phyloP scores from a whole-genome alignment of 2,797 vertebrate genomes.

The Stomatorhinus walkeri region DNA sequence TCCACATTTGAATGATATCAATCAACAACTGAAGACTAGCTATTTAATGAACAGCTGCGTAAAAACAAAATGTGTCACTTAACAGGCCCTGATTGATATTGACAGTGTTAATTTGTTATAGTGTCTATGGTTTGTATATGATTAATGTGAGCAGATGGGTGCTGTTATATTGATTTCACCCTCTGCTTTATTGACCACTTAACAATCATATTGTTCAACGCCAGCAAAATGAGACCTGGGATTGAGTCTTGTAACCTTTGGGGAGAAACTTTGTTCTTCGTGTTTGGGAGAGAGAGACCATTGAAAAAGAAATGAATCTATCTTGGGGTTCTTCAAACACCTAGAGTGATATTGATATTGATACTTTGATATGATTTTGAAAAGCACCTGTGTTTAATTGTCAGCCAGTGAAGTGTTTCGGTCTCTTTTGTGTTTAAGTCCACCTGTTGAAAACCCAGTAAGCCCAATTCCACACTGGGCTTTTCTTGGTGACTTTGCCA shows the following conservation, averaged over 20 bases:
- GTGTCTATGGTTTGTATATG: not conserved
- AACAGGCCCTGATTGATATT: not conserved
- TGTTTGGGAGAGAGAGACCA: not conserved
- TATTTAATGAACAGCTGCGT: conserved; percentile 2
- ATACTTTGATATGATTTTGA: not conserved
- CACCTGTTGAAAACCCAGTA: not conserved
- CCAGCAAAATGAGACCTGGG: not conserved
- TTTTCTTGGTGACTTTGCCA: not conserved
- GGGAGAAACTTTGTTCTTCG: not conserved
- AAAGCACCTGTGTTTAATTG: not conserved
- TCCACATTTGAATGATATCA: not conserved
- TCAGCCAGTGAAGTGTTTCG: not conserved
- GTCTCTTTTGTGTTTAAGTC: not conserved
- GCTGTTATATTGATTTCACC: conserved; percentile 10
- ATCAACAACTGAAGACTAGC: not conserved
- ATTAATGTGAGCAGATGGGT: conserved; percentile 11
- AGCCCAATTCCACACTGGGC: not conserved
- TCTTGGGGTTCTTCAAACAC: not conserved
- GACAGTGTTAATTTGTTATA: not conserved
- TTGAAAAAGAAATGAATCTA: not conserved
- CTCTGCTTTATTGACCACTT: conserved; percentile 10
- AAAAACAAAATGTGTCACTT: conserved; percentile 10
- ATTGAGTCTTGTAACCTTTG: not conserved
- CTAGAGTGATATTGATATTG: not conserved
- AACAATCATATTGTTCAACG: not conserved